Base-by-base conservation (phyloP, 2,888 invertebrate genomes). In the Aphrophora alni region DNA sequence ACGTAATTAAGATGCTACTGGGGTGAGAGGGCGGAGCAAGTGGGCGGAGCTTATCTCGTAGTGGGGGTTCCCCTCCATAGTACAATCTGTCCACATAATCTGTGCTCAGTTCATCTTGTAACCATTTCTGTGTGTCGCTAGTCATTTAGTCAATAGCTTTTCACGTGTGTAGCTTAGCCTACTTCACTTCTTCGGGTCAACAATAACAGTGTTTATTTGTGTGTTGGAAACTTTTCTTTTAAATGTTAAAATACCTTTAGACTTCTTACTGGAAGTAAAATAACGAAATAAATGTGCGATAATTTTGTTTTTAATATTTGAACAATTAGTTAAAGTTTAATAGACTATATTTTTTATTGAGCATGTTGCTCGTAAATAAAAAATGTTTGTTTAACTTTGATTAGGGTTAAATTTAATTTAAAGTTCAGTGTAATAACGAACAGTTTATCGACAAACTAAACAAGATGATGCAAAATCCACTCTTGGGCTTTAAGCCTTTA, bases 381-480 rank as follows among this genome's bases (percentile, higher is more conserved):
- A 2, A 26, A 2, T 21, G 25, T 26, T 26, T 10, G 69, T 14
- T 21, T 21, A 21, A 21, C 69, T 69, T 24, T 69, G 1, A 3
- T 14, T 69, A 2, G n/a, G 14, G 2, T 69, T 69, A 10, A 21
- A 14, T 69, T 69, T 69, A 24, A n/a, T n/a, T n/a, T n/a, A n/a
- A n/a, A n/a, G 69, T 24, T 26, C 25, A 69, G 25, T 26, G 26
- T 21, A 10, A 12, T 68, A 69, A 24, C 4, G 12, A 24, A 69
- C 69, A 26, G 26, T 69, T 68, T 68, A n/a, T 68, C 24, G 24
- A n/a, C 3, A 33, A 33, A 33, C 69, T 2, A 70, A 17, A 71
- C 83, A 85, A 79, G 78, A 85, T 86, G 84, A 84, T 86, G 82
- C 86, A 85, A 81, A 85, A 84, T 77, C 85, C 85, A 38, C 79